Base-by-base conservation (phyloP, 2,113 vertebrate species). In the Mystacornis crossleyi region DNA sequence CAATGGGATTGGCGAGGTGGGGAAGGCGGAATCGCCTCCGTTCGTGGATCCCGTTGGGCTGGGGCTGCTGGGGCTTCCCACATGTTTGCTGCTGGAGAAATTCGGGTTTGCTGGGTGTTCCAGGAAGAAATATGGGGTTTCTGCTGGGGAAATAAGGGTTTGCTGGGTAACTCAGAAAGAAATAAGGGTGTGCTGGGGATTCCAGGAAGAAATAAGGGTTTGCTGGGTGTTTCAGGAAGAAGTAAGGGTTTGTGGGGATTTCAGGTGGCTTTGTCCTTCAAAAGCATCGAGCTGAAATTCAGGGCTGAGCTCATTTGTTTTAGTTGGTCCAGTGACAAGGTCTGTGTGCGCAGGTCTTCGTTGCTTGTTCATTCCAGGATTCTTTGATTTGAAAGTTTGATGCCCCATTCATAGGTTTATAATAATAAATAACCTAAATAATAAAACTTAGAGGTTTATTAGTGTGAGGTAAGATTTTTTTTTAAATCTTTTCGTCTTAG, bases 161-260 rank as follows among this genome's bases (percentile, higher is more conserved):
- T 55, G 12, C 4, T 42, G 38, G 6, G 24, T 1, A 2, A n/a
- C 21, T 1, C 13, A 7, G 13, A 12, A 9, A 4, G 16, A 43
- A 45, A 34, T 15, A 3, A 21, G n/a, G 25, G n/a, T 8, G 28
- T 51, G 18, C 3, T 51, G 47, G 3, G 26, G 3, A 8, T 48
- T 48, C 4, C 43, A 34, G 6, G 16, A 1, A 9, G 21, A 28
- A 67, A 43, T 4, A 3, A 23, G 9, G 29, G 62, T 43, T 33
- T 43, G 40, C 19, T 26, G 11, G 6, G 21, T 3, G 3, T 24
- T 24, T 3, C 14, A 18, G 21, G 8, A 4, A 5, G 7, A 25
- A 66, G 18, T 9, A 1, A 26, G 23, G 10, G 21, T 66, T 64
- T 65, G 7, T 42, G 29, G 8, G 23, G 61, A 2, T 81, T 93